Evolutionary conservation across 2,888 invertebrate genomes (phyloP).

Genomic region (Lithosia quadra): DNA sequence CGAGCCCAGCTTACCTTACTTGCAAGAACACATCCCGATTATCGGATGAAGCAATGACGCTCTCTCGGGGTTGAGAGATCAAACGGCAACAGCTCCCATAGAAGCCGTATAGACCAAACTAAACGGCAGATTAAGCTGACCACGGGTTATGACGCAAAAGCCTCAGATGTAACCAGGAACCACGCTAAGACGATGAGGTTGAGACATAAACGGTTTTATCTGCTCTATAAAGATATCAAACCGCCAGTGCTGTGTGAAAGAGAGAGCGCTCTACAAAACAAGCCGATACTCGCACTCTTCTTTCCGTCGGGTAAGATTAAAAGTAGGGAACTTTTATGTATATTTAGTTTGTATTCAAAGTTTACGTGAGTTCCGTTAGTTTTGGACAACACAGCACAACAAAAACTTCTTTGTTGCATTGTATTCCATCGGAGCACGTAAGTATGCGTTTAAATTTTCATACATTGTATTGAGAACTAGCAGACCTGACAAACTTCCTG

Average conservation of each 20-base stretch:
- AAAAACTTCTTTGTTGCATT: not conserved
- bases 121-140: too few relatives aligned
- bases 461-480: not conserved
- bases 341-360: not conserved
- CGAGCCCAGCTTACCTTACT: too few relatives aligned
- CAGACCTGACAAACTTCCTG: not conserved
- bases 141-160: too few relatives aligned
- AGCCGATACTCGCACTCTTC: too few relatives aligned
- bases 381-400: not conserved
- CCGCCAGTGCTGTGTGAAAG: not conserved
- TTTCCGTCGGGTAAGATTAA: not conserved
- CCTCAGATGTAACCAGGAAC: too few relatives aligned
- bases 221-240: not conserved
- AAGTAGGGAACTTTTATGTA: not conserved
- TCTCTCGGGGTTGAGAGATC: too few relatives aligned
- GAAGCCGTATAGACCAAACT: too few relatives aligned
- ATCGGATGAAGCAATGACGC: too few relatives aligned
- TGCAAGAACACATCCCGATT: too few relatives aligned
- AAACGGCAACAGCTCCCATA: too few relatives aligned
- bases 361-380: not conserved
- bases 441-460: not conserved
- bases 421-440: not conserved
- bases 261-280: not conserved
- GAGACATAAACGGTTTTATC: not conserved
- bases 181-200: too few relatives aligned